Percentiles rank a stretch among this genome's conserved stretches.
These are phyloP conservation scores for Lasioglossum marginatum DNA, from an alignment of 2,888 invertebrate genomes.

Conservation along the genomic window DNA sequence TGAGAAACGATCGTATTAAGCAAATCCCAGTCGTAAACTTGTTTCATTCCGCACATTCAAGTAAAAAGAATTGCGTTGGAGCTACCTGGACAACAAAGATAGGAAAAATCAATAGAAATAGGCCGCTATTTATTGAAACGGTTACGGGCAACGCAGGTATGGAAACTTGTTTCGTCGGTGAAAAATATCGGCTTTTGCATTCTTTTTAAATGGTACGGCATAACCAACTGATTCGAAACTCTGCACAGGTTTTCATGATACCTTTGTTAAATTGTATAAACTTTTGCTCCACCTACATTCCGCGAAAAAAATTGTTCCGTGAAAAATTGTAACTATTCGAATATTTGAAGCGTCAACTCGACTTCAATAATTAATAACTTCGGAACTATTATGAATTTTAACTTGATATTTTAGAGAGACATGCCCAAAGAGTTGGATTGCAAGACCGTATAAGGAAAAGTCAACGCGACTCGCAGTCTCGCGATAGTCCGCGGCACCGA, in stretches of 20 bases:
- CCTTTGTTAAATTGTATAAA: neutral
- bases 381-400: too few species aligned
- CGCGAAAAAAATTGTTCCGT: neutral
- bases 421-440: neutral
- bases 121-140: neutral
- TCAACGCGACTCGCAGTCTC: neutral
- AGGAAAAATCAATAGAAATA: neutral
- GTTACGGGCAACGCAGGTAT: neutral
- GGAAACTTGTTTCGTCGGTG: neutral
- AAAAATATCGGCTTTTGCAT: neutral
- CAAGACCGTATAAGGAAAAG: neutral
- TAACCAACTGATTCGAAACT: neutral
- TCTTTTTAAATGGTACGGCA: neutral
- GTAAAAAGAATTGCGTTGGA: neutral
- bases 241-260: neutral
- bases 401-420: too few species aligned
- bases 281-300: neutral
- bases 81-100: neutral
- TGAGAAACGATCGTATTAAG: neutral
- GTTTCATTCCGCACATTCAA: neutral
- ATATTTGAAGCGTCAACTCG: neutral
- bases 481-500: neutral
- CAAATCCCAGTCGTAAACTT: neutral
- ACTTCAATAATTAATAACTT: too few species aligned
- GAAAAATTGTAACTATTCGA: neutral